Percentiles rank a stretch among this genome's conserved stretches.
Evolutionary conservation across 2,888 invertebrate species (phyloP).

Genomic region (Netelia fuscicornis): DNA sequence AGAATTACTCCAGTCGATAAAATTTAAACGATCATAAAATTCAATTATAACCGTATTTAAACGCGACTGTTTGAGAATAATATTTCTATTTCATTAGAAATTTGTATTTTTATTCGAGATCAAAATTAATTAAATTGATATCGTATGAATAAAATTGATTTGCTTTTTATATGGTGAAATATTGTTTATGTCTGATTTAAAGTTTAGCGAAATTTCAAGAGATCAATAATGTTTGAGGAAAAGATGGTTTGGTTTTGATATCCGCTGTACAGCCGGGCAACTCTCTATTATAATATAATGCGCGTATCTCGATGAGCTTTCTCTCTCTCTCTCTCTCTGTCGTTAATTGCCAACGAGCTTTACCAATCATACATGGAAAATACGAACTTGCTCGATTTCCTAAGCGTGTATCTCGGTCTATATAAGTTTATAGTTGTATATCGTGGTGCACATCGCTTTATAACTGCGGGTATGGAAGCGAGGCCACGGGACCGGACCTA

Average conservation of each 20-base stretch:
- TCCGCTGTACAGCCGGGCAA: no score
- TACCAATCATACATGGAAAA: slow-evolving; percentile 55
- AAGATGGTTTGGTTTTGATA: no score
- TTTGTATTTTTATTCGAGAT: no score
- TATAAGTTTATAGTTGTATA: slow-evolving; percentile 1
- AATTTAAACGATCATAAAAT: slow-evolving; percentile 82
- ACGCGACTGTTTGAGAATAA: slow-evolving; percentile 29
- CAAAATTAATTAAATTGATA: no score
- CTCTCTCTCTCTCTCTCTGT: slow-evolving; percentile 61
- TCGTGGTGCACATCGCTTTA: slow-evolving; percentile 43
- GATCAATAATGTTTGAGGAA: no score
- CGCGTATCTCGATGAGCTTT: slow-evolving; percentile 1
- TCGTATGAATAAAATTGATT: no score
- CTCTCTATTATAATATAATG: no score
- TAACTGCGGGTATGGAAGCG: slow-evolving; percentile 64
- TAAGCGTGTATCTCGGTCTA: slow-evolving; percentile 1
- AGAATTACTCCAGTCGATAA: slow-evolving; percentile 76
- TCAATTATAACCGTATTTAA: slow-evolving; percentile 80
- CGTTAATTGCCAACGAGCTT: slow-evolving; percentile 77
- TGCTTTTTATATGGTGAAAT: no score
- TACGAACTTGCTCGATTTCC: not conserved
- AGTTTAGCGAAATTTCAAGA: no score
- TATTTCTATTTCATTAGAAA: not conserved
- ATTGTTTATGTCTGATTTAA: no score
- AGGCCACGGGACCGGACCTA: slow-evolving; percentile 79